Evolutionary conservation across 30 jellyfish, hydroid and myxozoan genomes (phyloP), one percentile per base, ranked within the genome.

Genomic region (Aurelia sp.): DNA sequence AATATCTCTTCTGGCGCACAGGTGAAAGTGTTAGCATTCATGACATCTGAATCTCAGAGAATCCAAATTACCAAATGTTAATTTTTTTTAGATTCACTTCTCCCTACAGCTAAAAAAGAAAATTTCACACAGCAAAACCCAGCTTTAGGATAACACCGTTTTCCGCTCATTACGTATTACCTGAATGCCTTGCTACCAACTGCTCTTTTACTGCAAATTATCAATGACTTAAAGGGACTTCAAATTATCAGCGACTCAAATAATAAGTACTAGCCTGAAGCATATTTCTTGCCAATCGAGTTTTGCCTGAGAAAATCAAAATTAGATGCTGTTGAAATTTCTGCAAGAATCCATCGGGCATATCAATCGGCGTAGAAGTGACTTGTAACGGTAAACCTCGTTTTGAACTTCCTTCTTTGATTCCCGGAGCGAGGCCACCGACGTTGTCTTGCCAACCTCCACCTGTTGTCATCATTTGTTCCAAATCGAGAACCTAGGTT

Each of bases 401-500:
- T 69, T 79, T 79, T 20, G 99, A 94, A 20, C 94, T 73, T 9
- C 97, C 99, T 48, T 82, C 92, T 52, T 89, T 94, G 65, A 88
- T 79, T 12, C 97, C 97, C 3, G 99, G 99, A 68, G 88, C 87
- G 16, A 94, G 86, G 8, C 99, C 99, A 44, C 99, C 99, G 22
- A 94, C 96, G 48, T 94, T 97, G 66, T 94, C 99, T 61, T 94
- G 99, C 99, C 99, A 94, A 6, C 99, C 99, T 4, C 99, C 99
- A 59, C 99, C 99, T 0, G 99, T 94, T 7, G 99, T 94, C 19
- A 94, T 73, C 97, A 94, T 85, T 61, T 94, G 99, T 80, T 94
- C 99, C 69, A 94, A 55, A 60, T 89, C 94, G 79, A 94, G 79
- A 30, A 94, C 99, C 99, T 94, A 73, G 8, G 8, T 37, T 37